phyloP scores from a whole-genome alignment of 2,888 invertebrate genomes.

The Neuroscelio doddi region DNA sequence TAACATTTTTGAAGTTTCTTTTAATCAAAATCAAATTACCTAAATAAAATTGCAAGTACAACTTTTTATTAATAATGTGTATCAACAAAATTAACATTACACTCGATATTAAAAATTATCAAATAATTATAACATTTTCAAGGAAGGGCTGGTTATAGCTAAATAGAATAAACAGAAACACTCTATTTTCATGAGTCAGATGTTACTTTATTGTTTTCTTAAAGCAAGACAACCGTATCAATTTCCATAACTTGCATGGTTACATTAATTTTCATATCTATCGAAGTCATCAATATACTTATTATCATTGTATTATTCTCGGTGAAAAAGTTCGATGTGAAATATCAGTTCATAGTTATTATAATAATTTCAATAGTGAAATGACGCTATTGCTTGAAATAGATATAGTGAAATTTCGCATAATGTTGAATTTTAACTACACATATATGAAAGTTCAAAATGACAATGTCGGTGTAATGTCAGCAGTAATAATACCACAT shows the following conservation, averaged over 20 bases:
- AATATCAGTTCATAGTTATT: slow-evolving; percentile 10
- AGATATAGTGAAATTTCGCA: slow-evolving; percentile 28
- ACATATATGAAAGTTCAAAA: slow-evolving; percentile 29
- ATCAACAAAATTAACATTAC: slow-evolving; percentile 2
- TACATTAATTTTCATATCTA: slow-evolving; percentile 36
- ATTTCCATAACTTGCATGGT: slow-evolving; percentile 24
- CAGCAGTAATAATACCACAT: slow-evolving; percentile 19
- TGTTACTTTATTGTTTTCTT: slow-evolving; percentile 47
- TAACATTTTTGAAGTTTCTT: no score
- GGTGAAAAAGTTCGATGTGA: slow-evolving; percentile 34
- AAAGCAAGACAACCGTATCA: slow-evolving; percentile 39
- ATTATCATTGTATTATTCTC: slow-evolving; percentile 29
- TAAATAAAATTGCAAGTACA: no score
- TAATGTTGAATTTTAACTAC: slow-evolving; percentile 27
- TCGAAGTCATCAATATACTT: slow-evolving; percentile 38
- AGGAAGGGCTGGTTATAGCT: slow-evolving; percentile 40
- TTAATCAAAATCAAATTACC: no score
- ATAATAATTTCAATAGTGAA: neutral
- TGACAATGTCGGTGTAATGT: slow-evolving; percentile 41
- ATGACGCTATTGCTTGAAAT: slow-evolving; percentile 25
- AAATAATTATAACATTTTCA: slow-evolving; percentile 16
- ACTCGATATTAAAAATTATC: neutral
- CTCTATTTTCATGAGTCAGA: slow-evolving; percentile 43
- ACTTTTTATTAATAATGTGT: neutral
- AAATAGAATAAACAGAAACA: slow-evolving; percentile 41